phyloP scores from a whole-genome alignment of 2,113 vertebrate genomes.

The Scatophagus argus region DNA sequence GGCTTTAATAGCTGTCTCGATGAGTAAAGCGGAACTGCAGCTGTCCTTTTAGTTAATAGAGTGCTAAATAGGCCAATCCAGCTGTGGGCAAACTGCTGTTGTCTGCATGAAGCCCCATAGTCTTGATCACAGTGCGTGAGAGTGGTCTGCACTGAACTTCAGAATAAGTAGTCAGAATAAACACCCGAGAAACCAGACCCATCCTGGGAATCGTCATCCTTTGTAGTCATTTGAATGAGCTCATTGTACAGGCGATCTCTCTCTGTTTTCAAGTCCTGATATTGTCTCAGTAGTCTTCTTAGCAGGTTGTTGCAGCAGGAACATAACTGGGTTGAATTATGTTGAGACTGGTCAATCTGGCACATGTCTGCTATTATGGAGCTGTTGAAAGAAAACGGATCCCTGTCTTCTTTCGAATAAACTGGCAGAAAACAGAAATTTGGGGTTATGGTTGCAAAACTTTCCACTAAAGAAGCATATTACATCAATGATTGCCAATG shows the following conservation, averaged over 20 bases:
- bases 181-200: neutral
- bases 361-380: neutral
- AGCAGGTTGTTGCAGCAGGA: slow-evolving; percentile 39
- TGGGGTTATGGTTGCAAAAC: neutral
- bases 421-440: slow-evolving; percentile 36
- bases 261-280: slow-evolving; percentile 3
- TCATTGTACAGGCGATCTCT: neutral
- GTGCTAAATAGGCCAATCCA: neutral
- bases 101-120: neutral
- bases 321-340: neutral
- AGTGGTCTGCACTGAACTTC: neutral
- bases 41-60: neutral
- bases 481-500: neutral
- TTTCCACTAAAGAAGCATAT: neutral
- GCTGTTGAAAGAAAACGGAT: slow-evolving; percentile 19
- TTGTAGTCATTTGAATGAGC: neutral
- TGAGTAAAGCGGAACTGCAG: no score
- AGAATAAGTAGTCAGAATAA: rapidly evolving
- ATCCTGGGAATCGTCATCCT: rapidly evolving
- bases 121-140: neutral
- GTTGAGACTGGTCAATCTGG: neutral
- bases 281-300: neutral
- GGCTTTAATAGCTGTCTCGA: no score
- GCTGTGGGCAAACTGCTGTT: neutral
- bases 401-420: slow-evolving; percentile 1